A percentile compares a stretch with the other conserved stretches of the same genome.
Conservation (phyloP, 2,888 invertebrate genomes). For the Tribolium freemani region DNA sequence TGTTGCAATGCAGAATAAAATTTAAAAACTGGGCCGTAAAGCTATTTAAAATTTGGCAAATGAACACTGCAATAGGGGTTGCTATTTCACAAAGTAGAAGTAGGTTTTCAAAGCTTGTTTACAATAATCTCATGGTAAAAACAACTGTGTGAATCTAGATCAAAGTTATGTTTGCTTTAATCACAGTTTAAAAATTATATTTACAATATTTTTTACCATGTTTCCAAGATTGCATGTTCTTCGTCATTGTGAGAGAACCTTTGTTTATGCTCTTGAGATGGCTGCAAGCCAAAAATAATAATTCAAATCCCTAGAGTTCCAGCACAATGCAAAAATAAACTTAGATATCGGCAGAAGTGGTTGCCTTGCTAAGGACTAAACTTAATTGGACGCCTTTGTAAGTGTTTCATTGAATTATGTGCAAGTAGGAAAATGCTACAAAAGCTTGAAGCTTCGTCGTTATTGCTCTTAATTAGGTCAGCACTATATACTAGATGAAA, state of each 20-base stretch:
- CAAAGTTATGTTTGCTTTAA: too few relatives aligned
- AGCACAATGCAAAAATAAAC: conserved; percentile 20
- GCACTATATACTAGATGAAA: conserved; percentile 6
- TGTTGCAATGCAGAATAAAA: conserved; percentile 26
- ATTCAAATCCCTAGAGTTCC: neutral
- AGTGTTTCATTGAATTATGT: conserved; percentile 50
- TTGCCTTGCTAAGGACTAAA: conserved; percentile 38
- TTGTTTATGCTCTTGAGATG: neutral
- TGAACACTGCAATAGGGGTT: neutral
- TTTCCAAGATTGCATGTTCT: too few relatives aligned
- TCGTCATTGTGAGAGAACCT: too few relatives aligned
- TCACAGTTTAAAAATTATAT: too few relatives aligned
- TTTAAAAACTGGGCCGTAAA: neutral
- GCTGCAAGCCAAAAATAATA: conserved; percentile 4
- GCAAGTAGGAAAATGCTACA: conserved; percentile 40
- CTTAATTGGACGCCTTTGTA: conserved; percentile 48
- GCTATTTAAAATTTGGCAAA: neutral
- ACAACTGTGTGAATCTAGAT: too few relatives aligned
- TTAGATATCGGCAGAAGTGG: conserved; percentile 9
- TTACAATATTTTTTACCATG: too few relatives aligned
- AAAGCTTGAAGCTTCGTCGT: conserved; percentile 32
- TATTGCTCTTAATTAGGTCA: conserved; percentile 38
- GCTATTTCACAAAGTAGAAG: neutral
- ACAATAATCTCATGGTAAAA: too few relatives aligned
- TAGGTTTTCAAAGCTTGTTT: too few relatives aligned